These are phyloP conservation scores for Lepilemur septentrionalis DNA, from an alignment of 2,797 vertebrate species.

Conservation along the genomic window DNA sequence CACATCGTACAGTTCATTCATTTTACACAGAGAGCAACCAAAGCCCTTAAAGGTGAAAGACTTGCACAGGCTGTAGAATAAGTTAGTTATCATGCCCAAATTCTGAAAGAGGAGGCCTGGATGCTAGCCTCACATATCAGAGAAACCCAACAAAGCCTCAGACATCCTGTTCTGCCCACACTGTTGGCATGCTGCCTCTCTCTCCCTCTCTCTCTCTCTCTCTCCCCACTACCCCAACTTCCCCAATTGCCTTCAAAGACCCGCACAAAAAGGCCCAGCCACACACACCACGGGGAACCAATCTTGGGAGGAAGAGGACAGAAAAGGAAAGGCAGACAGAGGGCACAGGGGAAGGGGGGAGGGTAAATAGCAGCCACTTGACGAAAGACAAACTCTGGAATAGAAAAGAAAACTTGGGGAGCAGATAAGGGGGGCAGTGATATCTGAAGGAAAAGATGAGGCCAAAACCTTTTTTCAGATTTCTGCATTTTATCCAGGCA, in stretches of 20 bases:
- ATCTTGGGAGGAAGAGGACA: background rate
- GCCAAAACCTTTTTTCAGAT: background rate
- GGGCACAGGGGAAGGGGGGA: background rate
- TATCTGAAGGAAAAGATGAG: background rate
- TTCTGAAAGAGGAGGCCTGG: background rate
- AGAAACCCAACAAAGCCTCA: slow-evolving; percentile 13
- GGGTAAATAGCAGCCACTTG: background rate
- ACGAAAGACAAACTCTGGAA: background rate
- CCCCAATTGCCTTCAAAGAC: background rate
- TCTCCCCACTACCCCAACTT: background rate
- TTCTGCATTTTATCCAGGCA: background rate
- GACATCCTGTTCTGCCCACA: slow-evolving; percentile 38
- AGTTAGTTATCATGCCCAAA: background rate
- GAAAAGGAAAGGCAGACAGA: background rate
- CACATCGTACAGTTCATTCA: background rate
- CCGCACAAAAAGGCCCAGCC: background rate
- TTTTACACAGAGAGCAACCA: background rate
- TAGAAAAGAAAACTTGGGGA: background rate
- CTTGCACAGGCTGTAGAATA: background rate
- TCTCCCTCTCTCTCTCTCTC: background rate
- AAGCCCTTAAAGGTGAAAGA: background rate
- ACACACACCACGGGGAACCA: background rate
- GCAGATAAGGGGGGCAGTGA: background rate
- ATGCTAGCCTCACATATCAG: background rate
- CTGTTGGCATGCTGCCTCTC: background rate